Conservation (phyloP, 2,888 invertebrate species). For the Drosophila phalerata region DNA sequence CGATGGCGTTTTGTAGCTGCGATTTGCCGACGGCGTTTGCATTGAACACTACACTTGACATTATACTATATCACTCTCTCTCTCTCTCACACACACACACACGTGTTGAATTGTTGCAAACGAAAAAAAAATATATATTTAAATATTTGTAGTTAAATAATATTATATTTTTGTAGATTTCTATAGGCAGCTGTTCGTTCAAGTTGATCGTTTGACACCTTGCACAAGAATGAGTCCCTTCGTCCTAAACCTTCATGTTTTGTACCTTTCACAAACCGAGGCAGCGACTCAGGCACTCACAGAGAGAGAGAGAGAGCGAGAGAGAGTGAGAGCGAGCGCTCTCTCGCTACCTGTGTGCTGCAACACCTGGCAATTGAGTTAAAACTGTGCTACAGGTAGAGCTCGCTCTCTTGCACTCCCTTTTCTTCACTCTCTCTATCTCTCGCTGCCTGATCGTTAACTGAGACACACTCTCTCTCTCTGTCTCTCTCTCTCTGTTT, state of each 20-base stretch:
- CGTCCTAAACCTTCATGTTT: constrained; percentile 86
- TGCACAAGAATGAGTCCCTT: constrained; percentile 87
- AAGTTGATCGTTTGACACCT: constrained; percentile 86
- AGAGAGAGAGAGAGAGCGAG: too few relatives aligned
- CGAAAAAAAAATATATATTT: neutral
- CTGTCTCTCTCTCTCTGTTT: neutral
- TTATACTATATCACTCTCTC: constrained; percentile 24
- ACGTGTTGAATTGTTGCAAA: neutral
- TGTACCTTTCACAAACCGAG: constrained; percentile 79
- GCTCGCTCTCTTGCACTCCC: constrained; percentile 8
- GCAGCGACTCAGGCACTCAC: too few relatives aligned
- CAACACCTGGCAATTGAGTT: constrained; percentile 46
- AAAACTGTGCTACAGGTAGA: constrained; percentile 39
- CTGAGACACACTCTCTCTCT: too few relatives aligned
- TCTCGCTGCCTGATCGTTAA: too few relatives aligned
- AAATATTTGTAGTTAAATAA: constrained; percentile 16
- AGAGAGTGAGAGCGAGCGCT: neutral
- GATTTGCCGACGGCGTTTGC: constrained; percentile 51
- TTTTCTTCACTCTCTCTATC: neutral
- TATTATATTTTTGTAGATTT: neutral
- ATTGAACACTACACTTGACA: constrained; percentile 68
- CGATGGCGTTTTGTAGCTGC: constrained; percentile 26
- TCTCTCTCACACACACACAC: constrained; percentile 22
- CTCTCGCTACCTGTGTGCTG: constrained; percentile 35
- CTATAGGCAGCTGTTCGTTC: constrained; percentile 42